Conservation (phyloP, 2,797 vertebrate species). For the Phoeniculus purpureus region DNA sequence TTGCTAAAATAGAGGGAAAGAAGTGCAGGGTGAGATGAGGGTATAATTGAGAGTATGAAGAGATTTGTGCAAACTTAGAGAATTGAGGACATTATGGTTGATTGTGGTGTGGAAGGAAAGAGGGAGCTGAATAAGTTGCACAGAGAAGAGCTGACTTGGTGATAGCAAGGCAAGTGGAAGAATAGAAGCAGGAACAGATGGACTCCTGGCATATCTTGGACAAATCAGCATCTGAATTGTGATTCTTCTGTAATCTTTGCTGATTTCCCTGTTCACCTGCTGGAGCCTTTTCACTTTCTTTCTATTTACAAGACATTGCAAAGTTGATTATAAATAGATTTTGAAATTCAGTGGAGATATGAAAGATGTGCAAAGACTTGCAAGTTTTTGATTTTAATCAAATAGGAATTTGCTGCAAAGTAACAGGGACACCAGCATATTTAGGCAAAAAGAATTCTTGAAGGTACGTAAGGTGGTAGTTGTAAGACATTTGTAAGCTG, state of each 20-base stretch:
- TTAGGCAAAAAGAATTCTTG: background rate
- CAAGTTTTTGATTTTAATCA: background rate
- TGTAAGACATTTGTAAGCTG: background rate
- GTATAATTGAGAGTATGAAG: background rate
- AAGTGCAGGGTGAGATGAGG: background rate
- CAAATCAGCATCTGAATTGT: background rate
- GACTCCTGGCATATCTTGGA: background rate
- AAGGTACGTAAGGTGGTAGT: background rate
- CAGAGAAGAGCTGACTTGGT: background rate
- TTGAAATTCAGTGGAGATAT: background rate
- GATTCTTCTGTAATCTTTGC: background rate
- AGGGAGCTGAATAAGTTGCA: background rate
- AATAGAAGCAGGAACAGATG: background rate
- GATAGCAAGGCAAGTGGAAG: background rate
- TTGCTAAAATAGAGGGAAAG: background rate
- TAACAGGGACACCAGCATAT: rapidly evolving
- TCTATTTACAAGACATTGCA: background rate
- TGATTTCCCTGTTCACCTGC: background rate
- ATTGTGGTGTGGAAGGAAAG: background rate
- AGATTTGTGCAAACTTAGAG: background rate
- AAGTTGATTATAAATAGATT: background rate
- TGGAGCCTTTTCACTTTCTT: background rate
- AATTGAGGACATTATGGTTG: background rate
- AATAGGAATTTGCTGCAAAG: background rate
- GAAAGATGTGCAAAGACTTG: background rate